These are phyloP conservation scores for Pararge aegeria DNA, from an alignment of 1,140 invertebrate species.

Conservation along the genomic window DNA sequence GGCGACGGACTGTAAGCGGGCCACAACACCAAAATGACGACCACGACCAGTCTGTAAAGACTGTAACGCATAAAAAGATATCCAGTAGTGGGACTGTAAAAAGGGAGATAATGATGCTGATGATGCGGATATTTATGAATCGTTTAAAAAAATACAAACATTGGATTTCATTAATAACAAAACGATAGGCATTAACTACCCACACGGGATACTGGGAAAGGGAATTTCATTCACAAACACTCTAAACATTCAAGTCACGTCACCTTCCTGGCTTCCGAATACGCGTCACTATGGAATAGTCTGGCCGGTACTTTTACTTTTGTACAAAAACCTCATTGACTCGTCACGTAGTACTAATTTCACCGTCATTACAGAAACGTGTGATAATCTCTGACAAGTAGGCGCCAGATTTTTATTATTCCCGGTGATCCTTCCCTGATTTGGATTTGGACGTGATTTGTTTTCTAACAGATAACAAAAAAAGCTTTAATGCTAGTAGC, in stretches of 20 bases:
- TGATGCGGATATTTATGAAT: too few species aligned
- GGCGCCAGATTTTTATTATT: slow-evolving; percentile 66
- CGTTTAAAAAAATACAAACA: not conserved
- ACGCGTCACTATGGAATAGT: slow-evolving; percentile 49
- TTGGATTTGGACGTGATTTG: slow-evolving; percentile 37
- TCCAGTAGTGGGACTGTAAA: too few species aligned
- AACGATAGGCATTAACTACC: not conserved
- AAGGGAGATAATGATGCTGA: too few species aligned
- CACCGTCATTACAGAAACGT: slow-evolving; percentile 65
- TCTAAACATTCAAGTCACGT: slow-evolving; percentile 46
- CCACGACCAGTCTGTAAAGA: too few species aligned
- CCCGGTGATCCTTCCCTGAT: slow-evolving; percentile 28
- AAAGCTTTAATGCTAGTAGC: not conserved
- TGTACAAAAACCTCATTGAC: slow-evolving; percentile 40
- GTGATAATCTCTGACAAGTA: slow-evolving; percentile 60
- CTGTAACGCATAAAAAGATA: too few species aligned
- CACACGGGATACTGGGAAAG: slow-evolving; percentile 12
- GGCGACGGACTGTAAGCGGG: too few species aligned
- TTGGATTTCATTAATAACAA: not conserved
- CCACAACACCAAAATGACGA: too few species aligned
- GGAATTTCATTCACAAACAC: slow-evolving; percentile 24
- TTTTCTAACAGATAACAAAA: slow-evolving; percentile 27
- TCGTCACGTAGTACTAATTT: slow-evolving; percentile 67
- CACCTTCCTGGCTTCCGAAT: slow-evolving; percentile 48
- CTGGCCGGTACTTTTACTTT: slow-evolving; percentile 62